phyloP scores from a whole-genome alignment of 64 coral and sea anemone species.

The Dendrophyllia cribrosa region DNA sequence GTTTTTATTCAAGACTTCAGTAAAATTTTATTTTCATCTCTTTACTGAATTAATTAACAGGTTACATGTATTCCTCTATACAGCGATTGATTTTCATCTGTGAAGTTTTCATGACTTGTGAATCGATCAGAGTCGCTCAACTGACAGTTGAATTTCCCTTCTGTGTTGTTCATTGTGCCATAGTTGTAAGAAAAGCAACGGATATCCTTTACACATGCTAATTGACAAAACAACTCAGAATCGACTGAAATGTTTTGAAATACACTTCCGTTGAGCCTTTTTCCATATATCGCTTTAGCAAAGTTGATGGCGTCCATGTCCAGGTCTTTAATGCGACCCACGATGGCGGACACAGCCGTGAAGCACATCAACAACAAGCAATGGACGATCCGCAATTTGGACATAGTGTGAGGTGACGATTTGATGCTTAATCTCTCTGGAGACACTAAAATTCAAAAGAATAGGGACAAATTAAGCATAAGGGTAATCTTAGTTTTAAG shows the following conservation, averaged over 20 bases:
- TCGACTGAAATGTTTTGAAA: background rate
- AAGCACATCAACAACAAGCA: too few relatives aligned
- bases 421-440: too few relatives aligned
- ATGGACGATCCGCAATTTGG: too few relatives aligned
- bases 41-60: background rate
- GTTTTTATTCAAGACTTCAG: too few relatives aligned
- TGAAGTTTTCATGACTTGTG: background rate
- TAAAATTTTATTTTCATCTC: too few relatives aligned
- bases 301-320: background rate
- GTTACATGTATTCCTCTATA: slow-evolving; percentile 44
- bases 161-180: background rate
- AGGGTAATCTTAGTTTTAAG: too few relatives aligned
- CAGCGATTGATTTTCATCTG: background rate
- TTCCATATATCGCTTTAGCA: background rate
- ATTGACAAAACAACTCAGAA: slow-evolving; percentile 12
- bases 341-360: too few relatives aligned
- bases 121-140: slow-evolving; percentile 32
- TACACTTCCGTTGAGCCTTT: background rate
- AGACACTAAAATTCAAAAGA: too few relatives aligned
- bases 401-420: too few relatives aligned
- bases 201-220: slow-evolving; percentile 6
- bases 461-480: too few relatives aligned
- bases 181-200: slow-evolving; percentile 54
- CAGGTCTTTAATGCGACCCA: background rate
- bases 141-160: background rate